phyloP scores from a whole-genome alignment of 2,888 invertebrate species.

The Leucophora obtusa region DNA sequence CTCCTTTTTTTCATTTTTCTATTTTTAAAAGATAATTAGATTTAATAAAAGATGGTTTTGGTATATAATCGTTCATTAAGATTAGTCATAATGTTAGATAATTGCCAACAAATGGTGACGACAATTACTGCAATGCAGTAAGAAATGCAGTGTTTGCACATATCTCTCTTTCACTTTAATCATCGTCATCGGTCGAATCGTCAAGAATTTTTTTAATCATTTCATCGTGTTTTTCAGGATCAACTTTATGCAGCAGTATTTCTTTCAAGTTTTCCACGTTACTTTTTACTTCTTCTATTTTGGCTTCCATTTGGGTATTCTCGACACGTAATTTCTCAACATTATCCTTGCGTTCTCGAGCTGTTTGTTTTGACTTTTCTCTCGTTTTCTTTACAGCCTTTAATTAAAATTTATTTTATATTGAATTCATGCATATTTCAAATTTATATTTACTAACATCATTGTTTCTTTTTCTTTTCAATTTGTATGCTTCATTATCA shows the following conservation, averaged over 20 bases:
- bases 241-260: slow-evolving; percentile 71
- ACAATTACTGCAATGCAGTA: too few relatives aligned
- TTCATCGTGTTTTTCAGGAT: slow-evolving; percentile 68
- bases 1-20: too few relatives aligned
- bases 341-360: slow-evolving; percentile 74
- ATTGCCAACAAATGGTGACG: too few relatives aligned
- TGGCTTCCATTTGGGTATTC: slow-evolving; percentile 70
- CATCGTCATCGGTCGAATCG: slow-evolving; percentile 68
- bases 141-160: too few relatives aligned
- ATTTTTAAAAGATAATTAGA: too few relatives aligned
- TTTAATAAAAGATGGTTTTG: too few relatives aligned
- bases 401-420: slow-evolving; percentile 6
- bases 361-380: slow-evolving; percentile 75
- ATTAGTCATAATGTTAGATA: too few relatives aligned
- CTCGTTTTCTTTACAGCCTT: slow-evolving; percentile 77
- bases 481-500: slow-evolving; percentile 72
- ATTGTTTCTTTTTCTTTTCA: slow-evolving; percentile 77
- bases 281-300: slow-evolving; percentile 71
- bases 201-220: slow-evolving; percentile 72
- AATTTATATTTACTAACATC: slow-evolving; percentile 69
- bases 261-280: slow-evolving; percentile 71
- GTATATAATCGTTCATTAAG: too few relatives aligned
- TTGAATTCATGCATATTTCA: slow-evolving; percentile 12
- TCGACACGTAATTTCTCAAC: slow-evolving; percentile 72
- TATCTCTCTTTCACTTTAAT: too few relatives aligned